Conservation (phyloP, 2,113 vertebrate genomes). For the Dendrocopos noguchii region DNA sequence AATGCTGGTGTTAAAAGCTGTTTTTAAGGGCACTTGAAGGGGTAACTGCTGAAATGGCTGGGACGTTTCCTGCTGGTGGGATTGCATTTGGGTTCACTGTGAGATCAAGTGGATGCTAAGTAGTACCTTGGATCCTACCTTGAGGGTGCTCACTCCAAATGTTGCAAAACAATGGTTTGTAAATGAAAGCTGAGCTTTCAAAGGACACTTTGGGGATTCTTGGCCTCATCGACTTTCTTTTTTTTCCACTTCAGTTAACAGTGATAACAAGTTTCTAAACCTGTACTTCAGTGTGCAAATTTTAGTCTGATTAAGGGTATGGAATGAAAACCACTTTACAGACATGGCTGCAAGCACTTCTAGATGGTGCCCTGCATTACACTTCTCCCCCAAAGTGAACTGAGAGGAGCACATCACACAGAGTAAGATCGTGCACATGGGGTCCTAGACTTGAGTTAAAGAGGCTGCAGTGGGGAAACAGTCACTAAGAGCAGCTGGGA, state of each 20-base stretch:
- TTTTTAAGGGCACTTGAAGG: neutral
- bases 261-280: neutral
- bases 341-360: neutral
- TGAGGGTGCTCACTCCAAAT: neutral
- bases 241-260: neutral
- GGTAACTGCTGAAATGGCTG: neutral
- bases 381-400: neutral
- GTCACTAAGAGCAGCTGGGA: neutral
- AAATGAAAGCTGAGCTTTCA: neutral
- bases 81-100: neutral
- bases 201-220: neutral
- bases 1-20: neutral
- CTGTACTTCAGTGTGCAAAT: neutral
- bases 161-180: neutral
- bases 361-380: neutral
- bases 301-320: neutral
- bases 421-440: neutral
- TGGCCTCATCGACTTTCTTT: neutral
- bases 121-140: neutral
- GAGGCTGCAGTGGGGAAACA: neutral
- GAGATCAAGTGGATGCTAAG: neutral
- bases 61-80: neutral
- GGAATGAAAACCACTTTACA: neutral
- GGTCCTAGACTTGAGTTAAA: neutral
- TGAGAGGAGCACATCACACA: neutral